These are phyloP conservation scores for Carlito syrichta DNA, from an alignment of 2,113 vertebrate genomes.

Conservation along the genomic window DNA sequence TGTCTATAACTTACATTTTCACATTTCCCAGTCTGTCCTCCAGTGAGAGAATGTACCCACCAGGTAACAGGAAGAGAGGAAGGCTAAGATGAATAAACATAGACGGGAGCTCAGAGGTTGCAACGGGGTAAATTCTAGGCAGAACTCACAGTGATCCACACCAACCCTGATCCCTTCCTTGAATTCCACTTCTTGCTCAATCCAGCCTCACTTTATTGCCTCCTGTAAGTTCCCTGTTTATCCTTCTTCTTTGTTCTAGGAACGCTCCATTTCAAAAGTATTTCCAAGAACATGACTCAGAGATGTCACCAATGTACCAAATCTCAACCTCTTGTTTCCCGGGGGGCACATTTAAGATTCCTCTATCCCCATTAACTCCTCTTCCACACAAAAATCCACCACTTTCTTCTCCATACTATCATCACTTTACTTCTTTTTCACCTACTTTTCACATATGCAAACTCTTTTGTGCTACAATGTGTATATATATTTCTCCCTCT, in stretches of 20 bases:
- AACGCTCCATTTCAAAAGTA: background rate
- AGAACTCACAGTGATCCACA: background rate
- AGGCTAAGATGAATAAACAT: background rate
- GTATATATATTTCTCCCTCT: no score
- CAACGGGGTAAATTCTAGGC: background rate
- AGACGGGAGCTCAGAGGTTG: background rate
- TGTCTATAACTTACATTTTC: background rate
- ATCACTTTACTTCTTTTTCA: background rate
- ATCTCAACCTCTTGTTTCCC: background rate
- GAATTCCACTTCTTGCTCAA: background rate
- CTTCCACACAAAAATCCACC: background rate
- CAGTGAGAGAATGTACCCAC: background rate
- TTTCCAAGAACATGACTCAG: slow-evolving; percentile 18
- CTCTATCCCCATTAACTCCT: no score
- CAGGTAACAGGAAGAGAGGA: background rate
- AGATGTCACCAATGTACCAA: background rate
- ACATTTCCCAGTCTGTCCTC: background rate
- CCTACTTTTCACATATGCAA: background rate
- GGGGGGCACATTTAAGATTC: background rate
- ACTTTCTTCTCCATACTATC: background rate
- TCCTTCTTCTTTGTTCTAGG: background rate
- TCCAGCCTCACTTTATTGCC: background rate
- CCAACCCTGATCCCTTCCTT: background rate
- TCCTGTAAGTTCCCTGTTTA: background rate
- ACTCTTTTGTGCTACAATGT: no score